phyloP scores from a whole-genome alignment of 2,888 invertebrate species.

The Drosophila seclusa region DNA sequence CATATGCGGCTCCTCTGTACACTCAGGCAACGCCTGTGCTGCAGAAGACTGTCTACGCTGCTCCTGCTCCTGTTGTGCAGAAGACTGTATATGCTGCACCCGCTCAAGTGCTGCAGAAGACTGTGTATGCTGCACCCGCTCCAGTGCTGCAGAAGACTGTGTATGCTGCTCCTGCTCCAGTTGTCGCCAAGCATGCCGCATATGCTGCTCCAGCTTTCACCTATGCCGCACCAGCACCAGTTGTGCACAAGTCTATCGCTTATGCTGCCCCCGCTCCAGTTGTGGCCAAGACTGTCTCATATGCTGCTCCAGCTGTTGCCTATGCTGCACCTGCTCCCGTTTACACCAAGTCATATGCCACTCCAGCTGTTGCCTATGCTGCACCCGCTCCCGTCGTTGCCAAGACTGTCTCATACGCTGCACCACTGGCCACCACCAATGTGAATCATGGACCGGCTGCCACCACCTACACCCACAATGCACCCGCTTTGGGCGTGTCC shows the following conservation, averaged over 20 bases:
- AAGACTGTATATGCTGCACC: conserved; percentile 62
- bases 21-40: conserved; percentile 68
- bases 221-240: conserved; percentile 69
- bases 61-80: conserved; percentile 75
- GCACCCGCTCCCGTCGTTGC: conserved; percentile 65
- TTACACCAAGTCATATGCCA: conserved; percentile 15
- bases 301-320: conserved; percentile 73
- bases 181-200: conserved; percentile 58
- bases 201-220: conserved; percentile 67
- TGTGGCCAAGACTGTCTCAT: conserved; percentile 23
- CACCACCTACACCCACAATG: conserved; percentile 82
- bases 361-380: conserved; percentile 28
- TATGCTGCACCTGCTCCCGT: conserved; percentile 67
- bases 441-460: conserved; percentile 74
- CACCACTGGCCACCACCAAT: conserved; percentile 68
- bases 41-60: conserved; percentile 65
- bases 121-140: conserved; percentile 60
- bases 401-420: conserved; percentile 69
- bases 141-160: conserved; percentile 77
- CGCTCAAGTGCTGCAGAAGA: conserved; percentile 73
- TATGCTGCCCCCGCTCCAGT: conserved; percentile 59
- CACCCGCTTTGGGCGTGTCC: conserved; percentile 81
- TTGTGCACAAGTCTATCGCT: conserved; percentile 73
- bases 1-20: conserved; percentile 77
- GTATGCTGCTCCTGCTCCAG: conserved; percentile 83